Evolutionary conservation across 1,140 invertebrate genomes (phyloP).

Genomic region (Venustaconcha ellipsiformis): DNA sequence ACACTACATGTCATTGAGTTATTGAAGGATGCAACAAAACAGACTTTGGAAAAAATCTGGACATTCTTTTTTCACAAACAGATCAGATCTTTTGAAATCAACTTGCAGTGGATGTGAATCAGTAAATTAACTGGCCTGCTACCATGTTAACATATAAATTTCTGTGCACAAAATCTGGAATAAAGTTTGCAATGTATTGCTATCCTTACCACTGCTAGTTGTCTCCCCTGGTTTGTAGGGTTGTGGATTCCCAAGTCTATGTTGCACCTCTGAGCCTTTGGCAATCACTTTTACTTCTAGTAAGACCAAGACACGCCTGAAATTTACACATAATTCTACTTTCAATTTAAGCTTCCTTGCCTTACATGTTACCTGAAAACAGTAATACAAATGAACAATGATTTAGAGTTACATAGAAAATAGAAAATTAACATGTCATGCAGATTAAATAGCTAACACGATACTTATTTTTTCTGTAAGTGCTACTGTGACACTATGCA

Average conservation of each 20-base stretch:
- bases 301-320: slow-evolving; percentile 84
- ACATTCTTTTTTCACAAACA: neutral
- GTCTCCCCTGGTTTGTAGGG: slow-evolving; percentile 50
- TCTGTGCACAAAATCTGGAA: neutral
- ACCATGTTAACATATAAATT: neutral
- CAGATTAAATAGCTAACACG: too few relatives aligned
- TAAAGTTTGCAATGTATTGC: neutral
- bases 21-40: too few relatives aligned
- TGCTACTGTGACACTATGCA: too few relatives aligned
- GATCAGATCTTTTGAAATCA: neutral
- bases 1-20: too few relatives aligned
- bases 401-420: too few relatives aligned
- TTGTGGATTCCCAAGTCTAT: slow-evolving; percentile 83
- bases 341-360: too few relatives aligned
- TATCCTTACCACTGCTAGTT: neutral
- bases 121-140: neutral
- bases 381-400: too few relatives aligned
- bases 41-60: too few relatives aligned
- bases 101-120: neutral
- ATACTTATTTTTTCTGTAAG: too few relatives aligned
- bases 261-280: slow-evolving; percentile 78
- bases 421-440: too few relatives aligned
- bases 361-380: too few relatives aligned
- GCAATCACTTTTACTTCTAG: slow-evolving; percentile 82
- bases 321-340: slow-evolving; percentile 12